Evolutionary conservation across 2,113 vertebrate species (phyloP).

Genomic region (Mellivora capensis): DNA sequence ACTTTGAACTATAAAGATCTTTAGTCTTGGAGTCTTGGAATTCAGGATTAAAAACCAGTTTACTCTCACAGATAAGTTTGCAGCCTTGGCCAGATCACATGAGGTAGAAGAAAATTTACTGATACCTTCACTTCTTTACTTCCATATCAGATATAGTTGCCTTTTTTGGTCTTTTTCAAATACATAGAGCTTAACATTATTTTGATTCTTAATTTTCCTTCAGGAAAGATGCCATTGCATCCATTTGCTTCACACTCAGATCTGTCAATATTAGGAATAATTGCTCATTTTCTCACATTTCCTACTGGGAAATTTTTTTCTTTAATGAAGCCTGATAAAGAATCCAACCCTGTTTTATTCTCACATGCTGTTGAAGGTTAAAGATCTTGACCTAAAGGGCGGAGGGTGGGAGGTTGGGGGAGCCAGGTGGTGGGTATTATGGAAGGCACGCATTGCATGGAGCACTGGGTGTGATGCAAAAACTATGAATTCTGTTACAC

Average conservation of each 20-base stretch:
- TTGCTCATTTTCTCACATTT: neutral
- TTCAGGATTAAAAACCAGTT: neutral
- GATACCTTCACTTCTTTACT: neutral
- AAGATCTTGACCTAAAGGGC: neutral
- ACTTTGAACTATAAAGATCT: neutral
- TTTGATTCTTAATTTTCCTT: neutral
- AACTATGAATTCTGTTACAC: too few relatives aligned
- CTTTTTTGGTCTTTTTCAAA: neutral
- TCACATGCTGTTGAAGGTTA: slow-evolving; percentile 15
- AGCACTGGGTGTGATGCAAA: too few relatives aligned
- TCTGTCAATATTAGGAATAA: neutral
- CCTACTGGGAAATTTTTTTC: neutral
- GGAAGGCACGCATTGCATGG: too few relatives aligned
- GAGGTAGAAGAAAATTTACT: neutral
- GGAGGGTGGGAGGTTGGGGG: too few relatives aligned
- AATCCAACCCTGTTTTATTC: neutral
- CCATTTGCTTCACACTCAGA: slow-evolving; percentile 10
- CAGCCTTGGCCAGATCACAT: neutral
- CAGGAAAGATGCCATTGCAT: neutral
- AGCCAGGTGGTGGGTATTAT: too few relatives aligned
- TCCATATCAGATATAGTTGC: neutral
- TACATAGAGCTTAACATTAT: neutral
- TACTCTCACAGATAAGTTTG: neutral
- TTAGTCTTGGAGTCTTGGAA: neutral
- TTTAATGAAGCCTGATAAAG: neutral